phyloP scores from a whole-genome alignment of 1,140 invertebrate genomes.

The Drosophila ohnishii region DNA sequence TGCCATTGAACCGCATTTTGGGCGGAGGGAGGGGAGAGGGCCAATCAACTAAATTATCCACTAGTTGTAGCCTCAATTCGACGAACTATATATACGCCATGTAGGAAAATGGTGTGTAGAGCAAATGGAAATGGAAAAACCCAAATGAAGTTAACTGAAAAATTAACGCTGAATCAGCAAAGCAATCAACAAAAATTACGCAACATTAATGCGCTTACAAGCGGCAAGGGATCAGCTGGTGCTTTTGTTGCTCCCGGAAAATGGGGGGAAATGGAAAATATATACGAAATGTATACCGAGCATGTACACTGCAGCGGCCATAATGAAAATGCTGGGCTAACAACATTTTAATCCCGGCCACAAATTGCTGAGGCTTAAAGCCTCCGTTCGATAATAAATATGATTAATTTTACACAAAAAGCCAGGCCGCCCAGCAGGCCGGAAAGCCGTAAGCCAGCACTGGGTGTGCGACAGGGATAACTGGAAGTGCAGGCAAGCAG shows the following conservation, averaged over 20 bases:
- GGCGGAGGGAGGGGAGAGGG: not conserved
- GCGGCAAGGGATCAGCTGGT: slow-evolving; percentile 33
- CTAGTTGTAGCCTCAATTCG: not conserved
- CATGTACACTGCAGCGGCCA: slow-evolving; percentile 32
- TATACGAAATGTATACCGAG: not conserved
- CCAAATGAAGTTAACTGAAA: slow-evolving; percentile 49
- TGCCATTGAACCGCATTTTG: not conserved
- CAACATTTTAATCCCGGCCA: slow-evolving; percentile 68
- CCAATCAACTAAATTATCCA: slow-evolving; percentile 27
- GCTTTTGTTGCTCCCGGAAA: slow-evolving; percentile 1
- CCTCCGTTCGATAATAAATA: slow-evolving; percentile 61
- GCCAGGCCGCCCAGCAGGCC: slow-evolving; percentile 20
- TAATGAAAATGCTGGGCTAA: slow-evolving; percentile 61
- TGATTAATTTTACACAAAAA: slow-evolving; percentile 66
- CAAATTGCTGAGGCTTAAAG: slow-evolving; percentile 71
- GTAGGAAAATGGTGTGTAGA: not conserved
- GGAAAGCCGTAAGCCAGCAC: slow-evolving; percentile 8
- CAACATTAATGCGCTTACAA: slow-evolving; percentile 55
- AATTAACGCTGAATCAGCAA: slow-evolving; percentile 73
- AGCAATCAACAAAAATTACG: slow-evolving; percentile 67
- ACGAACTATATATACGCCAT: not conserved
- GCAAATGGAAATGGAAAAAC: slow-evolving; percentile 7
- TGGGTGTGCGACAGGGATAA: slow-evolving; percentile 1
- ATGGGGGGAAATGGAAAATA: slow-evolving; percentile 5
- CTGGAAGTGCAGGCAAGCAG: not conserved